Conservation (phyloP, 2,888 invertebrate species). For the Hemicrepidius hirtus region DNA sequence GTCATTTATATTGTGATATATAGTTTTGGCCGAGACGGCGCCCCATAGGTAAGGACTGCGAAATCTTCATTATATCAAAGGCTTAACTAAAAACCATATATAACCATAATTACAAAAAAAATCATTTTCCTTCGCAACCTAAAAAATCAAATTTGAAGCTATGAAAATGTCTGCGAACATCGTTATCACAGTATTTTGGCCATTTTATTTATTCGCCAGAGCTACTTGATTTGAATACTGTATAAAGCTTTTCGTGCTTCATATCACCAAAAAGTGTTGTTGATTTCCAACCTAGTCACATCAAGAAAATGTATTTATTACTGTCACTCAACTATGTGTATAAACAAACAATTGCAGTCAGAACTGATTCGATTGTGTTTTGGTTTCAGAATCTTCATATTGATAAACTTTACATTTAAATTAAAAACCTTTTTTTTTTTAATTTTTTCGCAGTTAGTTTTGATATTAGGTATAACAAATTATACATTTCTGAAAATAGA, state of each 20-base stretch:
- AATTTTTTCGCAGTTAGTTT: too few relatives aligned
- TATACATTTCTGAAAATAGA: too few relatives aligned
- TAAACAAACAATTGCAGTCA: too few relatives aligned
- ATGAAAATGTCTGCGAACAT: constrained; percentile 6
- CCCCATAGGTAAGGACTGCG: background rate
- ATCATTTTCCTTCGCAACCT: background rate
- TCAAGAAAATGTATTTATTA: constrained; percentile 24
- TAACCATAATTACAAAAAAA: constrained; percentile 5
- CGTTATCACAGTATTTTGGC: background rate
- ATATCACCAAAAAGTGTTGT: constrained; percentile 13
- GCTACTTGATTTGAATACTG: constrained; percentile 3
- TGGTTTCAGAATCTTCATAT: too few relatives aligned
- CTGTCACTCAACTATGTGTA: too few relatives aligned
- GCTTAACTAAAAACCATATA: constrained; percentile 5
- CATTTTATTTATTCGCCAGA: constrained; percentile 11
- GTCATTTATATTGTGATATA: too few relatives aligned
- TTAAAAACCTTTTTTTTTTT: too few relatives aligned
- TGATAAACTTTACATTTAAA: too few relatives aligned
- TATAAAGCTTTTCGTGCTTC: constrained; percentile 14
- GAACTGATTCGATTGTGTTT: too few relatives aligned
- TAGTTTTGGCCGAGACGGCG: too few relatives aligned
- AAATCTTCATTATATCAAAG: background rate
- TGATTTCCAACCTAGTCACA: constrained; percentile 16
- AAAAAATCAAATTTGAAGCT: constrained; percentile 3
- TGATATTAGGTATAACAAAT: too few relatives aligned